phyloP scores from a whole-genome alignment of 2,888 invertebrate species.

The Drosophila neonasuta region DNA sequence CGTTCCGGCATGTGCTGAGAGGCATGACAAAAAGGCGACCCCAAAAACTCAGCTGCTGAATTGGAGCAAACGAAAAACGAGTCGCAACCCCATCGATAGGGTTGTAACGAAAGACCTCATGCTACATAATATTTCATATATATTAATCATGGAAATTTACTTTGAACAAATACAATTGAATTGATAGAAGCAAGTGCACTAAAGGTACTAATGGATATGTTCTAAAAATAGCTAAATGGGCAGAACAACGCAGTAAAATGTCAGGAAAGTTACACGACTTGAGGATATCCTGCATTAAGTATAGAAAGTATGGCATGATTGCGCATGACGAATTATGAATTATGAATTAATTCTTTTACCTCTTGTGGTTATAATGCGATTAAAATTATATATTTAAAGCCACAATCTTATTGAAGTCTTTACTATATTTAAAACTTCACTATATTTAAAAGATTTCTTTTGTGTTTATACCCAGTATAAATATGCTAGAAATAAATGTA shows the following conservation, averaged over 20 bases:
- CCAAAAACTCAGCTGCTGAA: not conserved
- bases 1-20: conserved; percentile 32
- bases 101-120: not conserved
- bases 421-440: not conserved
- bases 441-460: no score
- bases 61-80: conserved; percentile 1
- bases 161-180: not conserved
- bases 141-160: conserved; percentile 1
- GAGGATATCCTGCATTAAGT: not conserved
- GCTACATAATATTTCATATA: not conserved
- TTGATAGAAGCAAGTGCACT: not conserved
- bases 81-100: not conserved
- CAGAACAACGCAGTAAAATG: not conserved
- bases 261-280: not conserved
- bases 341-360: no score
- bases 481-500: no score
- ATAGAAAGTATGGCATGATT: no score
- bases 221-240: not conserved
- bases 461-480: no score
- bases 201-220: not conserved
- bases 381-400: not conserved
- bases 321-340: no score
- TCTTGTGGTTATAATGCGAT: not conserved
- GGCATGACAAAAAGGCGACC: conserved; percentile 21
- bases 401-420: not conserved